Base-by-base conservation (phyloP, 2,797 vertebrate species). In the Scolopax rusticola region DNA sequence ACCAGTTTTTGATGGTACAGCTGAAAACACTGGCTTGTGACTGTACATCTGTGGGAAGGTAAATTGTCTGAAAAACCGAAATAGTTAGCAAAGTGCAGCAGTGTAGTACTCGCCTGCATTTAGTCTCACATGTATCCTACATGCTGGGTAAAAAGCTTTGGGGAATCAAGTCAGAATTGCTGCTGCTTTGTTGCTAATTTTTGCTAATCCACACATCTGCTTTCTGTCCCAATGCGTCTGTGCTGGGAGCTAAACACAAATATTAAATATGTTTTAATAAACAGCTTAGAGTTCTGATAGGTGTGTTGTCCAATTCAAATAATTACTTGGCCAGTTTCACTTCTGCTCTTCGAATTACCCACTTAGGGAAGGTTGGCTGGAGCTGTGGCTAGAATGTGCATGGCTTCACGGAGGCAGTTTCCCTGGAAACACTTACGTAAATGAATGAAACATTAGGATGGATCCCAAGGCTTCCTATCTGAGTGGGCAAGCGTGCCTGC, bases 391-490 rank as follows among this genome's bases (percentile, higher is more conserved):
- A 24, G 60, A 48, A 48, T 54, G 68, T 50, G 73, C 69, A 8
- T 59, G 78, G 40, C 74, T 89, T 68, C 40, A 4, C 6, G 15
- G 73, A 86, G 79, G 67, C 79, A 64, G 95, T 94, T 95, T 82
- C 95, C 94, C 87, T 67, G 95, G 96, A 84, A 93, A 96, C 83
- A 4, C 68, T 91, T 87, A 43, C 3, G 28, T 71, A 87, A 92
- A 33, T 36, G 75, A 89, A 15, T 27, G 78, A 78, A 87, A 89
- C 73, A 5, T 67, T 24, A 64, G 83, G 74, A 88, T 79, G 67
- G 28, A 91, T 88, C 61, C 69, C 48, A n/a, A 77, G 50, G 48
- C 60, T 87, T 89, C 89, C 64, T 88, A 13, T 86, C 74, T 87
- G 84, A 92, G 89, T 77, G 87, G 92, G 87, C 69, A 92, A 54